Evolutionary conservation across 2,888 invertebrate genomes (phyloP), one percentile per base, ranked within the genome.

Genomic region (Exocentrus adspersus): DNA sequence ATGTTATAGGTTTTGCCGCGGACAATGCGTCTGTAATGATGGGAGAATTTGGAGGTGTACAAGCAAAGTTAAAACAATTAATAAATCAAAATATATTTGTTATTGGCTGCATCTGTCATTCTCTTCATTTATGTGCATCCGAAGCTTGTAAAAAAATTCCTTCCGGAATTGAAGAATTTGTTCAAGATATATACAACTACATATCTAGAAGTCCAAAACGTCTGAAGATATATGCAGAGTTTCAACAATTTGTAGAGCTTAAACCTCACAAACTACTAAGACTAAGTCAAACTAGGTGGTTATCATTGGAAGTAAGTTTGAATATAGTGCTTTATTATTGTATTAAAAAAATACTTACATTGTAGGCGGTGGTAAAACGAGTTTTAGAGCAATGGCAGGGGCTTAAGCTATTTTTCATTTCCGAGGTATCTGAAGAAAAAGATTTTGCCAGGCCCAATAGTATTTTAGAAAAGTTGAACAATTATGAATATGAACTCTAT

Each of bases 1-100:
- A 19, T 75, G 32, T n/a, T n/a, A 67, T 75, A 16, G 76, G 74
- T 12, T 73, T 75, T 62, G 73, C 70, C 12, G 71, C 75, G 43
- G 75, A 77, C 62, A 74, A 73, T 65, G 73, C 74, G 0, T 62
- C 62, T 7, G 72, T 74, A 9, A 77, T 77, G 76, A 74, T 75
- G 72, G 76, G 73, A 2, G 64, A 63, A 19, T 68, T 64, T 30
- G 58, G 59, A 17, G 71, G 73, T 9, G 67, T 77, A 1, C 51
- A 72, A 60, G 41, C 65, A n/a, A 60, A 64, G 32, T 66, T 77
- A 16, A 51, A 61, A 63, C 42, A 62, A 54, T 50, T 69, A 14
- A 21, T 70, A 19, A 45, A 45, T 12, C 72, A 72, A 9, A 42
- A 71, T 62, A 54, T 77, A 37, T 75, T 71, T 67, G 68, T 74